A percentile compares a stretch with the other conserved stretches of the same genome.
phyloP scores from a whole-genome alignment of 2,113 vertebrate species.

The Hydrochoerus hydrochaeris region DNA sequence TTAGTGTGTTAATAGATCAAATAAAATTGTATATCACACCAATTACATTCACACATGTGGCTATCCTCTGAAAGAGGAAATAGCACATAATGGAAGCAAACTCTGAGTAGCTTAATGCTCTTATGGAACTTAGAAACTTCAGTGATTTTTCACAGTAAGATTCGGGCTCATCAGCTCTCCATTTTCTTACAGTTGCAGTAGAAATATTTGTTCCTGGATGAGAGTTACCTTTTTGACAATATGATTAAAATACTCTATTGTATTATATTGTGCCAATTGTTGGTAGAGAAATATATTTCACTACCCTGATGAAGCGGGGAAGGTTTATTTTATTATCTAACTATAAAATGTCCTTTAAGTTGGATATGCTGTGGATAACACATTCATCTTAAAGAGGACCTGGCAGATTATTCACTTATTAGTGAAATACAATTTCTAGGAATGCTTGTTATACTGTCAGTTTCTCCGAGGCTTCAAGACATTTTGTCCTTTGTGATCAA shows the following conservation, averaged over 20 bases:
- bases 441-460: conserved; percentile 63
- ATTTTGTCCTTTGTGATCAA: conserved; percentile 76
- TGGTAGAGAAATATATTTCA: conserved; percentile 71
- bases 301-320: conserved; percentile 72
- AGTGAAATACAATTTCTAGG: conserved; percentile 78
- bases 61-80: conserved; percentile 11
- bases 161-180: conserved; percentile 48
- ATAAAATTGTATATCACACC: conserved; percentile 63
- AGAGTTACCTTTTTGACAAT: conserved; percentile 69
- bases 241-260: conserved; percentile 71
- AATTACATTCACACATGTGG: conserved; percentile 57
- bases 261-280: conserved; percentile 67
- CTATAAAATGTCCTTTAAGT: conserved; percentile 72
- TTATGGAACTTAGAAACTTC: background rate
- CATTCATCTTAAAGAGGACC: conserved; percentile 72
- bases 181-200: background rate
- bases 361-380: conserved; percentile 73
- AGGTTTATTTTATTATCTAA: conserved; percentile 82
- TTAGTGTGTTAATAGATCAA: conserved; percentile 71
- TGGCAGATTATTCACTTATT: conserved; percentile 74
- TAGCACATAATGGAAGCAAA: conserved; percentile 30
- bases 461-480: conserved; percentile 68
- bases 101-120: background rate
- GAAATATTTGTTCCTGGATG: conserved; percentile 62
- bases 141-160: conserved; percentile 56